phyloP scores from a whole-genome alignment of 2,113 vertebrate species.

The Scophthalmus maximus region DNA sequence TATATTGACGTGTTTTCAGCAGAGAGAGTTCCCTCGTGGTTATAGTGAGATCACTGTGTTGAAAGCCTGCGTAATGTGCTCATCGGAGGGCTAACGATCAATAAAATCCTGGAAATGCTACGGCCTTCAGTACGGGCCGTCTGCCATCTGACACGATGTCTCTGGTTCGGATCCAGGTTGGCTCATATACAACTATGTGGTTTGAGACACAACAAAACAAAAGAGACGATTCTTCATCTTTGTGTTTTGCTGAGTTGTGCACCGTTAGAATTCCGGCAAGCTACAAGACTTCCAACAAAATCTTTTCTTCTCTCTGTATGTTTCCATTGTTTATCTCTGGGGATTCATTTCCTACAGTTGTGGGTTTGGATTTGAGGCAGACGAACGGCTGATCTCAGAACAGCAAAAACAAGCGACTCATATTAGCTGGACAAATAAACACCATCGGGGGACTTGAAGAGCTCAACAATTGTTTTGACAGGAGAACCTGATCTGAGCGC shows the following conservation, averaged over 20 bases:
- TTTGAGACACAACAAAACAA: neutral
- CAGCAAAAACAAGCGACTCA: neutral
- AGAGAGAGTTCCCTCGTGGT: neutral
- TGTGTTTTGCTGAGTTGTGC: constrained; percentile 24
- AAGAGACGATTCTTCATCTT: neutral
- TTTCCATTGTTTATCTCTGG: constrained; percentile 53
- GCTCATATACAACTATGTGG: neutral
- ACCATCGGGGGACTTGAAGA: constrained; percentile 12
- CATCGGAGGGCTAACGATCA: neutral
- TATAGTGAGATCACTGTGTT: constrained; percentile 5
- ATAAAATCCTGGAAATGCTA: neutral
- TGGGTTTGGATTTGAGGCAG: constrained; percentile 31
- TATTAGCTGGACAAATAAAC: constrained; percentile 11
- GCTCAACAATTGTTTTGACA: constrained; percentile 20
- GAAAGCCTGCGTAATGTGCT: neutral
- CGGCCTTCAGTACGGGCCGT: neutral
- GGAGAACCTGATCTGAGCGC: constrained; percentile 8
- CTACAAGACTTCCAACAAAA: neutral
- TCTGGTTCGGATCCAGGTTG: neutral
- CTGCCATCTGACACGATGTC: neutral
- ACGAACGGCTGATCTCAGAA: constrained; percentile 1
- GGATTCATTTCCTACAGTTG: constrained; percentile 38
- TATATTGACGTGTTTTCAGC: constrained; percentile 6
- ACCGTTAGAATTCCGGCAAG: constrained; percentile 5
- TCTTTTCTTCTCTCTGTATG: constrained; percentile 5